A percentile compares a stretch with the other conserved stretches of the same genome.
Evolutionary conservation across 2,113 vertebrate species (phyloP).

Genomic region (Caranx ignobilis): DNA sequence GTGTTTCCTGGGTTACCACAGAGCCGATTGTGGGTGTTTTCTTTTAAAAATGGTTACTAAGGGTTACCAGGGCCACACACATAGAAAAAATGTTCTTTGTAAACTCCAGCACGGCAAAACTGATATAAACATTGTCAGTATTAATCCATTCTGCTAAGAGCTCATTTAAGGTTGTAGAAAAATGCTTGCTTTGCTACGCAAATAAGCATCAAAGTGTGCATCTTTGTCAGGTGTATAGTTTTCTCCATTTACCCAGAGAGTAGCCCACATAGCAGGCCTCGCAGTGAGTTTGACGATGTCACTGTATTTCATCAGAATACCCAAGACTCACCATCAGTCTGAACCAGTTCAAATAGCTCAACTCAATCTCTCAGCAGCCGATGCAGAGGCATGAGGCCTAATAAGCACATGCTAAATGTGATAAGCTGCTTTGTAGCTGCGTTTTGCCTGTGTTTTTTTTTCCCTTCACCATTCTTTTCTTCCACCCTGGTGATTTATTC

Average conservation of each 20-base stretch:
- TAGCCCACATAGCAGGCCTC: conserved; percentile 49
- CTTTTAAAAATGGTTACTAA: not conserved
- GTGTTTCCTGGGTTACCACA: not conserved
- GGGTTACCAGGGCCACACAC: not conserved
- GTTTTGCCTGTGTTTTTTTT: conserved; percentile 58
- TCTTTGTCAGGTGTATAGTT: conserved; percentile 45
- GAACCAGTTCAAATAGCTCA: conserved; percentile 78
- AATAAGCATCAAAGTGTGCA: conserved; percentile 15
- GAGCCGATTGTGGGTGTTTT: not conserved
- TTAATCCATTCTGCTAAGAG: conserved; percentile 19
- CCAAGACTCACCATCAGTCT: conserved; percentile 78
- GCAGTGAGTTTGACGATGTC: conserved; percentile 72
- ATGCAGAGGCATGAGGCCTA: conserved; percentile 70
- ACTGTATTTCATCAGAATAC: conserved; percentile 82
- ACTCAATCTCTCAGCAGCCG: conserved; percentile 75
- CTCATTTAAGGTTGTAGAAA: conserved; percentile 12
- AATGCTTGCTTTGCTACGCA: conserved; percentile 9
- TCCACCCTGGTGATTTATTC: conserved; percentile 81
- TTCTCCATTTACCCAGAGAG: conserved; percentile 39
- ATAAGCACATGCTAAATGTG: conserved; percentile 80
- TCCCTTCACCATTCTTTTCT: conserved; percentile 69
- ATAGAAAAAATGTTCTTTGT: not conserved
- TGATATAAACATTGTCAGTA: not conserved
- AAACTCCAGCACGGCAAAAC: not conserved
- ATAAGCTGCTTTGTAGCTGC: conserved; percentile 77